These are phyloP conservation scores for Trematomus bernacchii DNA, from an alignment of 2,797 vertebrate species.

Conservation along the genomic window DNA sequence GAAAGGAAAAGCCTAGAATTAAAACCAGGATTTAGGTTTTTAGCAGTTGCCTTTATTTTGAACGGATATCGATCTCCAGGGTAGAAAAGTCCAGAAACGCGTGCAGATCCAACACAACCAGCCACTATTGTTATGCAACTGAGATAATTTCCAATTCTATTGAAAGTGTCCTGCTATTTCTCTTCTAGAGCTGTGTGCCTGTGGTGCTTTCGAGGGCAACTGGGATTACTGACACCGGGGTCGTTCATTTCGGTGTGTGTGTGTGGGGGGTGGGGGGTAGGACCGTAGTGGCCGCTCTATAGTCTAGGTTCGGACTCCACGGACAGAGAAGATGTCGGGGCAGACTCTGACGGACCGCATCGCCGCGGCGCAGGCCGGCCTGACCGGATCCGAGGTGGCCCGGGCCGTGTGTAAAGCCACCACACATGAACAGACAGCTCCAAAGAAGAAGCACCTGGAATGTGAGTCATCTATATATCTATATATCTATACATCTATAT, in stretches of 20 bases:
- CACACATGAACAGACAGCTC: constrained; percentile 97
- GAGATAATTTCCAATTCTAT: not conserved
- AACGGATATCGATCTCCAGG: constrained; percentile 19
- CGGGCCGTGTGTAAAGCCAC: constrained; percentile 98
- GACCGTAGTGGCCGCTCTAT: constrained; percentile 67
- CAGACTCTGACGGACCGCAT: constrained; percentile 99
- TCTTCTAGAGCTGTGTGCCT: constrained; percentile 6
- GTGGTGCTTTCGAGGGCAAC: constrained; percentile 47
- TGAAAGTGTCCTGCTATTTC: constrained; percentile 17
- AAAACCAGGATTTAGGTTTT: not conserved
- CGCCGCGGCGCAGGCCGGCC: constrained; percentile 98
- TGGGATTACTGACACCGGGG: constrained; percentile 58
- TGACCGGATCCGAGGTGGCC: constrained; percentile 96
- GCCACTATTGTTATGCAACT: constrained; percentile 50
- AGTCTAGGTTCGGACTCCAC: constrained; percentile 51
- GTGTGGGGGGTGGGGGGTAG: constrained; percentile 51
- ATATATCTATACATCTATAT: constrained; percentile 19
- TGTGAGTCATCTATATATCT: constrained; percentile 87
- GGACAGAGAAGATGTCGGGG: constrained; percentile 94
- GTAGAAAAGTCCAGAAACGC: constrained; percentile 40
- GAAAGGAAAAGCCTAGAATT: not conserved
- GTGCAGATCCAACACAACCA: constrained; percentile 20
- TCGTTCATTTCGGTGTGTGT: constrained; percentile 16
- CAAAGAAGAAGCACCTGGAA: constrained; percentile 99
- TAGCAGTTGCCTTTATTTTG: not conserved